A percentile compares a stretch with the other conserved stretches of the same genome.
Evolutionary conservation across 2,797 vertebrate genomes (phyloP).

Genomic region (Australoheros facetus): DNA sequence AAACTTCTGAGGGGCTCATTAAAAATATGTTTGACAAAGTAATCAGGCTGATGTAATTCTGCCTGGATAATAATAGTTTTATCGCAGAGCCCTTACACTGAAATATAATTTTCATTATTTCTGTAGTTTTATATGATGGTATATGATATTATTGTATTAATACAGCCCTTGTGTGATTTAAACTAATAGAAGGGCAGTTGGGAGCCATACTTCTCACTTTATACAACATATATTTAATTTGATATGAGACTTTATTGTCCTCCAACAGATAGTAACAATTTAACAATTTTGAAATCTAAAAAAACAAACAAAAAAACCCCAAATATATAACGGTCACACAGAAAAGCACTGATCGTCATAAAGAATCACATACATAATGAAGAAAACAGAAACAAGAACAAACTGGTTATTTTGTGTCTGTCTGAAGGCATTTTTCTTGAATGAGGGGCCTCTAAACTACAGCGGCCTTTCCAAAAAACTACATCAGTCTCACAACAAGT

Average conservation of each 20-base stretch:
- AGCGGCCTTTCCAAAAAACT: no score
- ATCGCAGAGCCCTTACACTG: not conserved
- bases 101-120: not conserved
- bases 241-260: not conserved
- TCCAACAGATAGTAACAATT: not conserved
- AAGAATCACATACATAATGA: not conserved
- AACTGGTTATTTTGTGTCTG: not conserved
- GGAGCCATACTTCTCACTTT: not conserved
- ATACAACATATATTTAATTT: not conserved
- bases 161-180: not conserved
- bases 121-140: not conserved
- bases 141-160: not conserved
- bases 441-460: no score
- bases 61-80: not conserved
- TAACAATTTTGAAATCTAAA: not conserved
- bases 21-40: conserved; percentile 61
- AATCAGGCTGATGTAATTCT: conserved; percentile 56
- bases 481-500: no score
- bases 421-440: not conserved
- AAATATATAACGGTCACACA: no score
- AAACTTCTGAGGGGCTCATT: conserved; percentile 72
- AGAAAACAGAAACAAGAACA: not conserved
- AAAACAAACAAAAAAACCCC: no score
- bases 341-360: not conserved
- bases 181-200: not conserved